Evolutionary conservation across 2,113 vertebrate species (phyloP), one percentile per base, ranked within the genome.

Genomic region (Strix uralensis): DNA sequence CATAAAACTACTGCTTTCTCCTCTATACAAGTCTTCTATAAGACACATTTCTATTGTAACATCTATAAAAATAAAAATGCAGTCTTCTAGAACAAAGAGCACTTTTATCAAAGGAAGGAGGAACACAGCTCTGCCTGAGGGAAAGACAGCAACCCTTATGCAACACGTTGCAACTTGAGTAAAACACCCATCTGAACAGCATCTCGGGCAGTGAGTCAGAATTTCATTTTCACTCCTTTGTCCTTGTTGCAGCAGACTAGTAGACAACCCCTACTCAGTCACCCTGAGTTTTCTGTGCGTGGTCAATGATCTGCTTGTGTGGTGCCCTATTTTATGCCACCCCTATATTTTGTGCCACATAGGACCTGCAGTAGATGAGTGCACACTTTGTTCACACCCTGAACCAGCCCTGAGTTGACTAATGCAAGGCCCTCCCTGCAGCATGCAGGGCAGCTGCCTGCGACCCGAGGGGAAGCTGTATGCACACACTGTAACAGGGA

Each of bases 301-400:
- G 20, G 19, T 13, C 29, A 47, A 30, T 18, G 27, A n/a, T 13
- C 49, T 54, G 10, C 5, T 13, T 23, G 5, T 51, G 19, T 10
- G 49, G 12, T 27, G 6, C 13, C 16, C 12, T 23, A 1, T 29
- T 30, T 19, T 67, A 12, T 27, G 26, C 10, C 21, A 46, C 12
- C 21, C 17, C 22, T 40, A 1, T 23, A 19, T 61, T 88, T 88
- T 46, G 42, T 62, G 10, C 21, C 7, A 21, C 8, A 4, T 0
- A 16, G 21, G 5, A 47, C 9, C 10, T 4, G 1, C 2, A 0
- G 5, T 8, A 30, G 52, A 15, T 18, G 36, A 13, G 8, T 36
- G 16, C 22, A 34, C 18, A 2, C 15, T 42, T 79, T 69, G 26
- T 30, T 23, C 36, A 9, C 0, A 5, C 2, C 7, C 15, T 51